These are phyloP conservation scores for Cryptomyrus ogoouensis DNA, from an alignment of 2,113 vertebrate genomes.

Conservation along the genomic window DNA sequence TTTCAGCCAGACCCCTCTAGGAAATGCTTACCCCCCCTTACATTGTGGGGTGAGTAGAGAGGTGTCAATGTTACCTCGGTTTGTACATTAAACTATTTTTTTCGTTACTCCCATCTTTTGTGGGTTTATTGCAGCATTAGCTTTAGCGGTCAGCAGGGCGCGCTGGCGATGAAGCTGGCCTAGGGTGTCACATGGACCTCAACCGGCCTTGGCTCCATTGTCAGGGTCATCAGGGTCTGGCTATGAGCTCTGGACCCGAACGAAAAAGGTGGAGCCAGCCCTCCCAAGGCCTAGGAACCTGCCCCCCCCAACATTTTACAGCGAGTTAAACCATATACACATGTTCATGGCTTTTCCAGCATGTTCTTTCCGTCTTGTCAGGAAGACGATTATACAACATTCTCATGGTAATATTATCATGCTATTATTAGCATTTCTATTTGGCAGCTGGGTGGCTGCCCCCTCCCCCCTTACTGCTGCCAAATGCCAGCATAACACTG, in stretches of 20 bases:
- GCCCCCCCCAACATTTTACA: neutral
- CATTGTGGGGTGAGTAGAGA: neutral
- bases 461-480: neutral
- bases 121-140: neutral
- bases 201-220: neutral
- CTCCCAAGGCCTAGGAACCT: neutral
- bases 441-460: neutral
- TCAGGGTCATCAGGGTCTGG: neutral
- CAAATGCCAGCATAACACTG: neutral
- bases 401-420: conserved; percentile 3
- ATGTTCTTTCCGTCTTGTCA: neutral
- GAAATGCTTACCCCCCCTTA: neutral
- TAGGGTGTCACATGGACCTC: neutral
- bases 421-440: neutral
- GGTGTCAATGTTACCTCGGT: neutral
- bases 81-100: neutral
- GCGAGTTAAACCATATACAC: neutral
- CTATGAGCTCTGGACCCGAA: neutral
- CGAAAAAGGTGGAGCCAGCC: neutral
- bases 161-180: neutral
- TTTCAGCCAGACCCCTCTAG: neutral
- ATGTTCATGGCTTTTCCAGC: neutral
- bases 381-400: neutral
- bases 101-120: neutral
- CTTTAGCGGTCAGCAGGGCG: neutral